Base-by-base conservation (phyloP, 1,140 invertebrate species). In the Gonatopus flavifemur region DNA sequence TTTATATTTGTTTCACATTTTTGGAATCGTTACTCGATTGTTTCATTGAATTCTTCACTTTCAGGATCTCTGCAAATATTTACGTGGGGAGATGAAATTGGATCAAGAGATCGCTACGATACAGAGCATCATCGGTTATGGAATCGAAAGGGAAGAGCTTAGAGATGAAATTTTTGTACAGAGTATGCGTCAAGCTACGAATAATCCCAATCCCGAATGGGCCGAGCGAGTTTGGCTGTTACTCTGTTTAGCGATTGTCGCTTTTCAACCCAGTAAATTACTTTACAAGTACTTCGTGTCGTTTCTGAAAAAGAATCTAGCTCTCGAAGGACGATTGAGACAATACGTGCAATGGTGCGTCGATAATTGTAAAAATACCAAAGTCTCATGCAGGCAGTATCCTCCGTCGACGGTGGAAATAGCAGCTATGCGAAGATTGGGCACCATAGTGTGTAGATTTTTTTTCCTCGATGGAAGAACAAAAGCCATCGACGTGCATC, bases 391-490 rank as follows among this genome's bases (percentile, higher is more conserved):
- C 16, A 75, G 94, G 40, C 87, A 88, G 61, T 85, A 89, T 66
- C 91, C 94, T 33, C 93, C 94, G 1, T 96, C 93, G 19, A 89
- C 91, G 22, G 90, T 94, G 0, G 94, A 98, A 81, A 91, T 97
- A 40, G 91, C 93, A 83, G 93, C 94, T 5, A 94, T 97, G 87
- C 85, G 88, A 66, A 83, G 90, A 47, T 79, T 97, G 10, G 92
- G 91, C 33, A 95, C 94, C 1, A 92, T 98, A 52, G 91, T 97
- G 0, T 96, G 93, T 69, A 83, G 94, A 33, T 94, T 98, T 75
- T 96, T 95, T 79, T 96, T 98, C 75, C 81, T 97, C 64, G 94
- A 98, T 76, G 93, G 94, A 0, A 84, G 94, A 42, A 97, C 93
- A 0, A 97, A 97, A 76, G 94, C 94, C 0, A 93, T 98, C 28